Conservation (phyloP, 2,888 invertebrate species). For the Caenorhabditis macrosperma region DNA sequence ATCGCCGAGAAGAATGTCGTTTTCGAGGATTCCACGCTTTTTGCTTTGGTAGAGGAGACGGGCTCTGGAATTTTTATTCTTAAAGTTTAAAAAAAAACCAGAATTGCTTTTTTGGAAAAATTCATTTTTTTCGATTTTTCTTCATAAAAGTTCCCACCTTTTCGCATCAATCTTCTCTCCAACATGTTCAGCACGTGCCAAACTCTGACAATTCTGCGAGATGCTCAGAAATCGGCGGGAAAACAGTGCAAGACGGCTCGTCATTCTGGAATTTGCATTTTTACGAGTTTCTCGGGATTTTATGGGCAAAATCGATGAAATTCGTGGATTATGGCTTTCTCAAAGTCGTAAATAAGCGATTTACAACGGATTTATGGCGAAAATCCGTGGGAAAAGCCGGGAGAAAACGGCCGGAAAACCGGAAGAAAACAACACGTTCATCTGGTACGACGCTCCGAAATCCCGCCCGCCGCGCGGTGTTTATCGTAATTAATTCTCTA, state of each 20-base stretch:
- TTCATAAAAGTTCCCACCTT: slow-evolving; percentile 25
- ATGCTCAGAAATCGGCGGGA: slow-evolving; percentile 28
- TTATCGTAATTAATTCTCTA: slow-evolving; percentile 33
- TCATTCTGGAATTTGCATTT: slow-evolving; percentile 22
- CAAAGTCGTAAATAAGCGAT: background rate
- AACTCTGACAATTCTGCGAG: slow-evolving; percentile 4
- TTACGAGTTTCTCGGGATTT: background rate
- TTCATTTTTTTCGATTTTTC: background rate
- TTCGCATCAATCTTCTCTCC: slow-evolving; percentile 46
- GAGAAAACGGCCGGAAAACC: background rate
- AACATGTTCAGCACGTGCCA: slow-evolving; percentile 39
- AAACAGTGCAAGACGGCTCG: background rate
- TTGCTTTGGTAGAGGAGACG: slow-evolving; percentile 76
- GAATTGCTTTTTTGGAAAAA: background rate
- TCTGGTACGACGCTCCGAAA: slow-evolving; percentile 37
- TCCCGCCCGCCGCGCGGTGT: slow-evolving; percentile 12
- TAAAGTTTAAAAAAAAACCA: too few relatives aligned
- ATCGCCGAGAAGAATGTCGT: slow-evolving; percentile 79
- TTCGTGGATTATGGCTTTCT: background rate
- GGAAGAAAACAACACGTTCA: background rate
- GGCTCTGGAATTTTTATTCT: slow-evolving; percentile 69
- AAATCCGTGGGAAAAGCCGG: background rate
- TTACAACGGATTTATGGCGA: background rate
- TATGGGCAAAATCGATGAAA: background rate
- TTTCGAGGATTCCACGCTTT: slow-evolving; percentile 80